Evolutionary conservation across 2,888 invertebrate genomes (phyloP), one percentile per base, ranked within the genome.

Genomic region (Campaea margaritaria): DNA sequence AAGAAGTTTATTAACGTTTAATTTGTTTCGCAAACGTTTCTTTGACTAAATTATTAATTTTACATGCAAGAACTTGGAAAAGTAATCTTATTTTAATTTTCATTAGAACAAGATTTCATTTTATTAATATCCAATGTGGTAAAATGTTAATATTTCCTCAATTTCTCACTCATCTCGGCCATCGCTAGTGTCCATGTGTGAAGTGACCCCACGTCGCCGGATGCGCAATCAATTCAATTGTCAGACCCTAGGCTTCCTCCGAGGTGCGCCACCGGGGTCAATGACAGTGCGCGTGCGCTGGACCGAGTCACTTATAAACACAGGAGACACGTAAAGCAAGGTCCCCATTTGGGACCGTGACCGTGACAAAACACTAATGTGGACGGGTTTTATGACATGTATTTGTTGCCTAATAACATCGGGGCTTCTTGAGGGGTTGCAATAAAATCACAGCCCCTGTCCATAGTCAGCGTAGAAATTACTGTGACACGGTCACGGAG

Each of bases 201-300:
- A 65, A 70, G 68, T 61, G 65, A 62, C 62, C 64, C 62, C n/a
- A n/a, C n/a, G 64, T 64, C 65, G 58, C 46, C 74, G 78, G 81
- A 80, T 65, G 79, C 73, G 66, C 73, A 74, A 79, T 80, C 79
- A 78, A 79, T 80, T 58, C 81, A 80, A 80, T 80, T 77, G 78
- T 36, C 70, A 66, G 65, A 49, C 62, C 66, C 65, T 65, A 59
- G 47, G 61, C 75, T 66, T 75, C 74, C 75, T 52, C 66, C 60
- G 65, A 65, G 67, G 64, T 67, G 51, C 16, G 65, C 59, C 68
- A 67, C 69, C 41, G 72, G 67, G 74, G 76, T 69, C 76, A 72
- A 44, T 70, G 57, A 72, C 66, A 64, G 69, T 62, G 49, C 14
- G 41, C 38, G 53, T 58, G 38, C 42, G 39, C 43, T 52, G 59